phyloP scores from a whole-genome alignment of 2,797 vertebrate species.

The Halcyon badia region DNA sequence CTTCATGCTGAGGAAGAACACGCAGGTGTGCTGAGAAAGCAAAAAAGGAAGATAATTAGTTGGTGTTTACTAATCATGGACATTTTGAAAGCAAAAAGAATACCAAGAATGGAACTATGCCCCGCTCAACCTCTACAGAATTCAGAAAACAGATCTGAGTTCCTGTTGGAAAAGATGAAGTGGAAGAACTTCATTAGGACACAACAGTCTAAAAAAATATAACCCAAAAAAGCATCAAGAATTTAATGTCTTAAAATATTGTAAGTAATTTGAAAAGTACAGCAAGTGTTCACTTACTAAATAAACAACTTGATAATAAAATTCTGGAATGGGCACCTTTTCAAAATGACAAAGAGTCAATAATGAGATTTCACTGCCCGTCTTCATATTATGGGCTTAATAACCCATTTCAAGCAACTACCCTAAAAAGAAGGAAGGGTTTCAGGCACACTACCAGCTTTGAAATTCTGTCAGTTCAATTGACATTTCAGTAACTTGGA shows the following conservation, averaged over 20 bases:
- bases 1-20: slow-evolving; percentile 36
- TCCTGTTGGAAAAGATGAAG: background rate
- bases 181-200: background rate
- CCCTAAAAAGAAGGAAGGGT: background rate
- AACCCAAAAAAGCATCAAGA: background rate
- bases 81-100: background rate
- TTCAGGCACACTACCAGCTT: slow-evolving; percentile 17
- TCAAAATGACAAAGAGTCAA: background rate
- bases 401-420: slow-evolving; percentile 19
- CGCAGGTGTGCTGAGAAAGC: slow-evolving; percentile 7
- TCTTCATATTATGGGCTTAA: slow-evolving; percentile 8
- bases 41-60: slow-evolving; percentile 4
- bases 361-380: background rate
- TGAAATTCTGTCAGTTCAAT: slow-evolving; percentile 18
- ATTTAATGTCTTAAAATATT: background rate
- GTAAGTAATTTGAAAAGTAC: background rate
- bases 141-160: background rate
- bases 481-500: slow-evolving; percentile 52
- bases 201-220: background rate
- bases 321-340: background rate
- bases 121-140: background rate
- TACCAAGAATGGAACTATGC: background rate
- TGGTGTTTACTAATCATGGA: slow-evolving; percentile 18
- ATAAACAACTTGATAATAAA: background rate
- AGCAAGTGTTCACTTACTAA: background rate